Percentiles rank a stretch among this genome's conserved stretches.
These are phyloP conservation scores for Aleiodes sp. DNA, from an alignment of 1,140 invertebrate genomes.

Conservation along the genomic window DNA sequence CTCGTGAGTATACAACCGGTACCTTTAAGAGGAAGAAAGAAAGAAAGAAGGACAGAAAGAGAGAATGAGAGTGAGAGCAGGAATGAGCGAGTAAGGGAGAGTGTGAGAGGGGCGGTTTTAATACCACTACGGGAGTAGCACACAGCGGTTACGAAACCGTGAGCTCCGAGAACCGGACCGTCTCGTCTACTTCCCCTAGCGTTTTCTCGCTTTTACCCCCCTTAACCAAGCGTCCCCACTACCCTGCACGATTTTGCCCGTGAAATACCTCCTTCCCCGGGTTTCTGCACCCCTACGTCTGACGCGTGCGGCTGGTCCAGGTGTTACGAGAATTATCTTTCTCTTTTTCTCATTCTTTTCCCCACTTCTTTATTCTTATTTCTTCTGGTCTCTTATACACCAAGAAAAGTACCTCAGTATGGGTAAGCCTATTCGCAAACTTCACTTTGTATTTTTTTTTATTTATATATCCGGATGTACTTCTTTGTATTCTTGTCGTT, in stretches of 20 bases:
- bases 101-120: conserved; percentile 16
- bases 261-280: conserved; percentile 7
- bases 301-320: conserved; percentile 38
- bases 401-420: neutral
- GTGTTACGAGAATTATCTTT: conserved; percentile 23
- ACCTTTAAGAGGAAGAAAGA: neutral
- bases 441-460: neutral
- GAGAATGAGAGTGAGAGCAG: conserved; percentile 24
- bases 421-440: neutral
- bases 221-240: neutral
- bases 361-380: conserved; percentile 20
- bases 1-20: conserved; percentile 7
- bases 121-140: too few relatives aligned
- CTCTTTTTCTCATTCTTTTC: conserved; percentile 24
- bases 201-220: conserved; percentile 19
- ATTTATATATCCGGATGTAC: neutral
- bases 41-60: conserved; percentile 17
- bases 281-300: conserved; percentile 25
- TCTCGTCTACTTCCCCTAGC: neutral
- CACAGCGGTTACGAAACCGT: conserved; percentile 23
- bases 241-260: neutral
- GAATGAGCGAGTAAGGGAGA: conserved; percentile 16
- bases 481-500: neutral
- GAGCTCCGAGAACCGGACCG: conserved; percentile 1
- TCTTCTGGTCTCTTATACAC: too few relatives aligned